Evolutionary conservation across 2,888 invertebrate species (phyloP).

Genomic region (Cephus pulcher): DNA sequence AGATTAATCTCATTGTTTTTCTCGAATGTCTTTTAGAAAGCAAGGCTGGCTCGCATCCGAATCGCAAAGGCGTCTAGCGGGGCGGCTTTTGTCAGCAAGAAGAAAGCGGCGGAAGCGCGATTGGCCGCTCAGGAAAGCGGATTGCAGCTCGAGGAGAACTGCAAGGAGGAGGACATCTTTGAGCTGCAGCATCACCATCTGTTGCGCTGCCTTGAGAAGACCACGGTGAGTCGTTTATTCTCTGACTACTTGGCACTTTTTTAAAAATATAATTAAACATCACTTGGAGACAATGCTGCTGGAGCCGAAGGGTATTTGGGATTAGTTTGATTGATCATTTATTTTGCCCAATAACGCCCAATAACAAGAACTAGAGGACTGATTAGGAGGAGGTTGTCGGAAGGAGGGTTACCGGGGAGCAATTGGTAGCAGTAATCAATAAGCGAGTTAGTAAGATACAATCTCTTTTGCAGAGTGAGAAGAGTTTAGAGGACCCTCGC

Average conservation of each 20-base stretch:
- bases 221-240: constrained; percentile 79
- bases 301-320: neutral
- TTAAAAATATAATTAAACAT: no score
- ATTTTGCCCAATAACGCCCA: no score
- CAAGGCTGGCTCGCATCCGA: constrained; percentile 95
- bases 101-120: constrained; percentile 97
- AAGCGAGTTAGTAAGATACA: no score
- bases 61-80: constrained; percentile 99
- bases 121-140: constrained; percentile 94
- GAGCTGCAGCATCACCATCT: constrained; percentile 99
- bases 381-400: no score
- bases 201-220: constrained; percentile 96
- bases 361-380: no score
- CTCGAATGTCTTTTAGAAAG: constrained; percentile 83
- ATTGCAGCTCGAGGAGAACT: constrained; percentile 89
- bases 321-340: neutral
- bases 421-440: no score
- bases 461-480: no score
- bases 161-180: constrained; percentile 95
- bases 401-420: no score
- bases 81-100: constrained; percentile 97
- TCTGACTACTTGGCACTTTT: no score
- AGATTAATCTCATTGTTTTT: no score
- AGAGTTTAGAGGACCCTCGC: no score
- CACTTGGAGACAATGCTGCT: neutral